These are phyloP conservation scores for Lates calcarifer DNA, from an alignment of 2,113 vertebrate genomes.

Conservation along the genomic window DNA sequence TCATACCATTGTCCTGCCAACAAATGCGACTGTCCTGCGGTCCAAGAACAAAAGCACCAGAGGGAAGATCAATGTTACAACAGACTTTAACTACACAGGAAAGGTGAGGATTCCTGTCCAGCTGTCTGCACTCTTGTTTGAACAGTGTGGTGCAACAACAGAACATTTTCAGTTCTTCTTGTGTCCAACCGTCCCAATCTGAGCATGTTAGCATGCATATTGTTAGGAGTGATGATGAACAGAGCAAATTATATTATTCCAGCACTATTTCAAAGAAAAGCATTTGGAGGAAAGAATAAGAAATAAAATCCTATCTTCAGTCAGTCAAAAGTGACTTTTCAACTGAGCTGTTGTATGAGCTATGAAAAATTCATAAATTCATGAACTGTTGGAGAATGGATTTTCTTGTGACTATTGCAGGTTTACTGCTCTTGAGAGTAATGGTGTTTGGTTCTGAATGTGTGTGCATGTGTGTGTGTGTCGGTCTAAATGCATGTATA, in stretches of 20 bases:
- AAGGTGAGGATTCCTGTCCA: no score
- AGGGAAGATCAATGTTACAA: no score
- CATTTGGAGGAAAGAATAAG: constrained; percentile 13
- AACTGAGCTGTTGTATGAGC: constrained; percentile 16
- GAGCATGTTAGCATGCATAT: not conserved
- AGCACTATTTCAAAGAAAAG: not conserved
- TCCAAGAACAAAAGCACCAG: no score
- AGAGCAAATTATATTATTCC: not conserved
- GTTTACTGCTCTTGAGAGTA: constrained; percentile 41
- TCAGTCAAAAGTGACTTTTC: constrained; percentile 19
- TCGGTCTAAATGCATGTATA: no score
- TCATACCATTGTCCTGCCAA: no score
- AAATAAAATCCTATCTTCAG: not conserved
- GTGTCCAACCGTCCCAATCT: no score
- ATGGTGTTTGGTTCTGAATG: constrained; percentile 2
- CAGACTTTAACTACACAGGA: no score
- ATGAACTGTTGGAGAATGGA: constrained; percentile 46
- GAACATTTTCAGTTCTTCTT: not conserved
- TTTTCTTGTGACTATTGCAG: constrained; percentile 41
- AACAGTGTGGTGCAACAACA: no score
- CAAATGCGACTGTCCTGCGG: no score
- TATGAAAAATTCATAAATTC: constrained; percentile 62
- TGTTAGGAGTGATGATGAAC: not conserved
- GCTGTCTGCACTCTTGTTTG: no score
- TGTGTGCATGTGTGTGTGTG: constrained; percentile 18